Evolutionary conservation across 2,888 invertebrate species (phyloP).

Genomic region (Sinotaia quadrata): DNA sequence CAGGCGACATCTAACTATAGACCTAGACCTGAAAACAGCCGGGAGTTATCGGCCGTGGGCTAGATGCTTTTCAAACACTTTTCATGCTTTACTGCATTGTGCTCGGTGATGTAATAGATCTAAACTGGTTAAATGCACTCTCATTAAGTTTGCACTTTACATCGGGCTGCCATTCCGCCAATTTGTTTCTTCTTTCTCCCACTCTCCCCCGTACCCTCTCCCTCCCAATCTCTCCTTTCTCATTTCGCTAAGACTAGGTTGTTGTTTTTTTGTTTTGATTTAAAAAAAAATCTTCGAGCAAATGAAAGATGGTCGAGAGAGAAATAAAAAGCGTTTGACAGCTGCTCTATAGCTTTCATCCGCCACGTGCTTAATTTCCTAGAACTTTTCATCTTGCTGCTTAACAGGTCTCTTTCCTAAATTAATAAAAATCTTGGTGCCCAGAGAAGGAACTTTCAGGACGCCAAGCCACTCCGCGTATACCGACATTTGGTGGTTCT

Average conservation of each 20-base stretch:
- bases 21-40: too few species aligned
- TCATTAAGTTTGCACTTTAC: background rate
- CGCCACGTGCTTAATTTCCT: background rate
- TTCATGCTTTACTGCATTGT: too few species aligned
- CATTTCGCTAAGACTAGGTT: too few species aligned
- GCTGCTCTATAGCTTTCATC: background rate
- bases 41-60: too few species aligned
- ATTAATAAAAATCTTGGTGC: background rate
- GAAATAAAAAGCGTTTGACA: background rate
- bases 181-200: background rate
- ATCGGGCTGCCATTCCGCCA: background rate
- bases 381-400: background rate
- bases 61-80: too few species aligned
- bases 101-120: too few species aligned
- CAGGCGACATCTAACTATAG: too few species aligned
- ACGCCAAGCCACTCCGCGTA: background rate
- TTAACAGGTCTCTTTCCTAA: background rate
- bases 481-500: background rate
- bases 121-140: too few species aligned
- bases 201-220: slow-evolving; percentile 15
- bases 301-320: too few species aligned
- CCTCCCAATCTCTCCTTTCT: slow-evolving; percentile 12
- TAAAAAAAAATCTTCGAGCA: too few species aligned
- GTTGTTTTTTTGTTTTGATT: too few species aligned
- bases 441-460: background rate